These are phyloP conservation scores for Macropis europaea DNA, from an alignment of 2,888 invertebrate genomes.

Conservation along the genomic window DNA sequence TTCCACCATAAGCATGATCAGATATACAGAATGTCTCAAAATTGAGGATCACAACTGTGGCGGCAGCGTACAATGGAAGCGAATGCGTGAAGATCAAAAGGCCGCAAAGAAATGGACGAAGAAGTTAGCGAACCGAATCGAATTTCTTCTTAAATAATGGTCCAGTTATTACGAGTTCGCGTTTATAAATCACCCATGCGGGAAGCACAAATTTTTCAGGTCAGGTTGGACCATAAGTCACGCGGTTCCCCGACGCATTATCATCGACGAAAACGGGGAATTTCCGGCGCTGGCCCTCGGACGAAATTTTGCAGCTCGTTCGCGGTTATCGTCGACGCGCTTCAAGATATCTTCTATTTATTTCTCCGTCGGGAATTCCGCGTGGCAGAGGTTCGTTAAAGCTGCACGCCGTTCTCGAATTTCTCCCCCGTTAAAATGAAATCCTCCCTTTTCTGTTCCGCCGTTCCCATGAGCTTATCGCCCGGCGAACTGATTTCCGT, in stretches of 20 bases:
- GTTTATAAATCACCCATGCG: background rate
- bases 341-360: conserved; percentile 30
- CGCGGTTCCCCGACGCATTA: background rate
- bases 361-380: conserved; percentile 21
- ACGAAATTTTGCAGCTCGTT: conserved; percentile 37
- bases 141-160: background rate
- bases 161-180: background rate
- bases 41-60: no score
- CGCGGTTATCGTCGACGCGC: conserved; percentile 21
- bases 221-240: conserved; percentile 2
- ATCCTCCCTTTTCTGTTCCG: conserved; percentile 10
- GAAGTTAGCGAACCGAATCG: background rate
- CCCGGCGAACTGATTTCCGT: conserved; percentile 20
- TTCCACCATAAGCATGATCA: no score
- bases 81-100: background rate
- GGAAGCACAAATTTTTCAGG: background rate
- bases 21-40: no score
- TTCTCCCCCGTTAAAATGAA: conserved; percentile 30
- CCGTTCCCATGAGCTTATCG: conserved; percentile 16
- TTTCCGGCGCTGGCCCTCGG: background rate
- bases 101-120: background rate
- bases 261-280: background rate
- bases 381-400: conserved; percentile 26
- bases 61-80: no score
- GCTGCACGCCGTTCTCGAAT: conserved; percentile 9